Evolutionary conservation across 2,797 vertebrate genomes (phyloP), one percentile per base, ranked within the genome.

Genomic region (Vireo griseus): DNA sequence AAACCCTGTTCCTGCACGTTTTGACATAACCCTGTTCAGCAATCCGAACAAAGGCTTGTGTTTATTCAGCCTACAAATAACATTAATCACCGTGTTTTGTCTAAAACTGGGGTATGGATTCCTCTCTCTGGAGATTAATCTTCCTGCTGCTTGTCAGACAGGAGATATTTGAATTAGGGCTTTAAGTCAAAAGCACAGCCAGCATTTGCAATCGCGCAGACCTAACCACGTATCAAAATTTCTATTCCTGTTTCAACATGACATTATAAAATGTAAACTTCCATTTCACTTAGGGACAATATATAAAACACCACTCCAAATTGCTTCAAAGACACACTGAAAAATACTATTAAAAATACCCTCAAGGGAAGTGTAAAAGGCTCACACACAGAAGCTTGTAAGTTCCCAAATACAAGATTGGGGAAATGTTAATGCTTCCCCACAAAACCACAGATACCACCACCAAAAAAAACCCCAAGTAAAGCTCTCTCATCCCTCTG

Each of bases 1-100:
- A 25, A 94, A 5, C 48, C 88, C 62, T 90, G 92, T 61, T 86
- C 54, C 88, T 86, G 71, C 95, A 17, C 10, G 92, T 91, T 96
- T 50, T 1, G 0, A 90, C 91, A 66, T 31, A 87, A 55, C n/a
- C 33, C 71, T 29, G 14, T 25, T 55, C 78, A 19, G 45, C 59
- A 71, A 17, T 37, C 55, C 0, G 0, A 91, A 88, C 81, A 95
- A 89, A 93, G 76, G 40, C 58, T 33, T 68, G 18, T 4, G 14
- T 76, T 94, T 83, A 72, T 66, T 86, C 62, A 88, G 39, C 55
- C 66, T 50, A 72, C 62, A 75, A 86, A 66, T 51, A 87, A 42
- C 58, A 81, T 81, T 33, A 92, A 92, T 95, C 54, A 52, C 10
- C 0, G 0, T 86, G 68, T 77, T 95, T 74, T 92, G 76, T 86